These are phyloP conservation scores for Cathartes aura DNA, from an alignment of 2,113 vertebrate genomes.

Conservation along the genomic window DNA sequence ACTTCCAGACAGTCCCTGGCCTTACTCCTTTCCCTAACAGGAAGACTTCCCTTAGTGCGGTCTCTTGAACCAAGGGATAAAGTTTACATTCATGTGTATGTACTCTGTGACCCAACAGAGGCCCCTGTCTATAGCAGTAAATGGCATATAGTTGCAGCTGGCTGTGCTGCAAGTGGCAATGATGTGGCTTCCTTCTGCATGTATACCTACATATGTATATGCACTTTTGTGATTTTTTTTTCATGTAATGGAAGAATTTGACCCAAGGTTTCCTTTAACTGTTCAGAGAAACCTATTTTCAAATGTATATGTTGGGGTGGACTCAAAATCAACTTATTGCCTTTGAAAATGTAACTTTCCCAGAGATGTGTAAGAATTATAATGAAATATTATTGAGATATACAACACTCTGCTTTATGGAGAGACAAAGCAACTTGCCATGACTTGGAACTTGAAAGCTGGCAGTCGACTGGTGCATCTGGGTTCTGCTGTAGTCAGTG, in stretches of 20 bases:
- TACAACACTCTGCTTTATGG: not conserved
- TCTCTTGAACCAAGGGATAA: not conserved
- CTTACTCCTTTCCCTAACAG: not conserved
- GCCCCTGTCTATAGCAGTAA: not conserved
- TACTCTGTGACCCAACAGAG: not conserved
- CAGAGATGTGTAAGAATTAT: not conserved
- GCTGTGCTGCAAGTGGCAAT: not conserved
- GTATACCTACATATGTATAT: not conserved
- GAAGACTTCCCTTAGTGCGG: not conserved
- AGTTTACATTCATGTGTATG: not conserved
- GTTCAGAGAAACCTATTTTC: not conserved
- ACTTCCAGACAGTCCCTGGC: not conserved
- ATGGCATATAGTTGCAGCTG: not conserved
- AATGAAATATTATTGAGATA: not conserved
- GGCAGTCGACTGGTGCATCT: not conserved
- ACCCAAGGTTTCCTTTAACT: not conserved
- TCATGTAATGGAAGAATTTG: not conserved
- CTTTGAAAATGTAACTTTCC: not conserved
- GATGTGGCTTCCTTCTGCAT: not conserved
- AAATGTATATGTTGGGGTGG: not conserved
- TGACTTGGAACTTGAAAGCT: not conserved
- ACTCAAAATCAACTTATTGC: not conserved
- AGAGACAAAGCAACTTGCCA: not conserved
- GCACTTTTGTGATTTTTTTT: not conserved
- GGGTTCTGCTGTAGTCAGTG: not conserved